Conservation (phyloP, 2,113 vertebrate species). For the Charina bottae region DNA sequence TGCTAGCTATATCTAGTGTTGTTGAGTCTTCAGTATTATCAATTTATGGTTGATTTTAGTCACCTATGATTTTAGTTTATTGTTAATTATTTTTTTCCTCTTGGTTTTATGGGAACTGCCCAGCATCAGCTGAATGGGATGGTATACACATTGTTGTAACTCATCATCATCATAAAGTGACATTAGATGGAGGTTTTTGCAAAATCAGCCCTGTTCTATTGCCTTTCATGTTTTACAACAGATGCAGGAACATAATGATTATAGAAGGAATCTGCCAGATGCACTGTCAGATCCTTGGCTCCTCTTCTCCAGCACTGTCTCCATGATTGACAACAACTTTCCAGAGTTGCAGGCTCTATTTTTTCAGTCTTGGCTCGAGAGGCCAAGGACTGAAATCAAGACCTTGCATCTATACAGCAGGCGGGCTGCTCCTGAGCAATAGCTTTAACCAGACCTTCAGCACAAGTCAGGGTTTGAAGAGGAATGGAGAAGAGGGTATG, state of each 20-base stretch:
- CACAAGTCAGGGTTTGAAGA: background rate
- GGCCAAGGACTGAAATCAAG: background rate
- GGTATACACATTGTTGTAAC: background rate
- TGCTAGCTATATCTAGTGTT: background rate
- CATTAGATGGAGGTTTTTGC: background rate
- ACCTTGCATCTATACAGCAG: background rate
- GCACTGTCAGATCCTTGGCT: background rate
- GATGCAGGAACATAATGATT: background rate
- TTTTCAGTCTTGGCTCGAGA: background rate
- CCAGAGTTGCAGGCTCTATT: background rate
- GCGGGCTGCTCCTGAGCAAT: background rate
- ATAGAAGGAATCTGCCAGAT: background rate
- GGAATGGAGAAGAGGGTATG: background rate
- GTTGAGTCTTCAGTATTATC: background rate
- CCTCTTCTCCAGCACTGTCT: background rate
- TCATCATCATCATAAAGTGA: background rate
- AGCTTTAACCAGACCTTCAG: background rate
- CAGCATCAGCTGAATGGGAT: background rate
- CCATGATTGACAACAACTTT: background rate
- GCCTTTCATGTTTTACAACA: background rate
- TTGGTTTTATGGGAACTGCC: background rate
- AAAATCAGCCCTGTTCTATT: background rate
- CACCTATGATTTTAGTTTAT: background rate
- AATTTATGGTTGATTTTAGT: background rate
- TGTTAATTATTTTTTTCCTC: background rate